Conservation (phyloP, 1,140 invertebrate genomes). For the Anastrepha obliqua region DNA sequence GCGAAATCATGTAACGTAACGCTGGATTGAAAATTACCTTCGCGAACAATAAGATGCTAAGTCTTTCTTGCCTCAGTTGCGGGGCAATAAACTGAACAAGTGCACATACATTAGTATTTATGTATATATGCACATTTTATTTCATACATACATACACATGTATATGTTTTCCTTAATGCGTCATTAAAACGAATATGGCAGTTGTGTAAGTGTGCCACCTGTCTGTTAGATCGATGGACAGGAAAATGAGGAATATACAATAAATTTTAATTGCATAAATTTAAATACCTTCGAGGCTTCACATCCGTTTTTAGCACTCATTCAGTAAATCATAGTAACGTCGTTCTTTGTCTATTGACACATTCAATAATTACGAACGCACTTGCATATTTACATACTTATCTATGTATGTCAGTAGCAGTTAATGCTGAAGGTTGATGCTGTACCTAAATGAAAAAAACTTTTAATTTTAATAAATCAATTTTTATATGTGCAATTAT, state of each 20-base stretch:
- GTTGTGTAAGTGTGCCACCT: not conserved
- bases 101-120: not conserved
- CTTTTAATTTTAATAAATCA: not conserved
- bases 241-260: slow-evolving; percentile 34
- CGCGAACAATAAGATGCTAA: slow-evolving; percentile 15
- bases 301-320: slow-evolving; percentile 4
- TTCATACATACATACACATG: not conserved
- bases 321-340: slow-evolving; percentile 14
- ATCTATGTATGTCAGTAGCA: no score
- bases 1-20: not conserved
- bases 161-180: not conserved
- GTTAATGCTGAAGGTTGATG: not conserved
- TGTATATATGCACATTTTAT: not conserved
- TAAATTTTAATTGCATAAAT: not conserved
- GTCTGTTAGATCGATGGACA: slow-evolving; percentile 17
- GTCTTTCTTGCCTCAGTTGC: not conserved
- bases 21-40: slow-evolving; percentile 8
- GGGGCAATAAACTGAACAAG: slow-evolving; percentile 1
- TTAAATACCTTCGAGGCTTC: not conserved
- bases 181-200: not conserved
- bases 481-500: no score
- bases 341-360: not conserved
- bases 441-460: no score
- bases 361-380: no score
- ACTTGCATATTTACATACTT: no score